These are phyloP conservation scores for Chlamydotis undulata DNA, from an alignment of 2,113 vertebrate genomes.

Conservation along the genomic window DNA sequence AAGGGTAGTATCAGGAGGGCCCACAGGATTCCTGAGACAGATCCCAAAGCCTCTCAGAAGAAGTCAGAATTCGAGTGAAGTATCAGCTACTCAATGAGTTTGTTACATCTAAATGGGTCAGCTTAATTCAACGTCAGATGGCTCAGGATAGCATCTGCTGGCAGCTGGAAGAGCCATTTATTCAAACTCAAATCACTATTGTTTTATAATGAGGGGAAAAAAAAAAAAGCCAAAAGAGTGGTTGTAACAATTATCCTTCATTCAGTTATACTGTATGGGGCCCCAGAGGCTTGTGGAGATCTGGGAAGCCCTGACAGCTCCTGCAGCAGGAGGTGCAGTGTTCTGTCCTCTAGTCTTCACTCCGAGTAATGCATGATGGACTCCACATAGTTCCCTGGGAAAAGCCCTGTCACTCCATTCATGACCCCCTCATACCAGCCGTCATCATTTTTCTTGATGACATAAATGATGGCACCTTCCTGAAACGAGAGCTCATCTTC, in stretches of 20 bases:
- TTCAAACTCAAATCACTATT: constrained; percentile 74
- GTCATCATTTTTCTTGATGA: constrained; percentile 99
- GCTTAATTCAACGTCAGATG: constrained; percentile 60
- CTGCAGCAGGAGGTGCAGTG: constrained; percentile 27
- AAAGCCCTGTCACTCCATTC: constrained; percentile 96
- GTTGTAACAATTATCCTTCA: constrained; percentile 76
- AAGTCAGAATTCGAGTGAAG: constrained; percentile 59
- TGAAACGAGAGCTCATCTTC: constrained; percentile 98
- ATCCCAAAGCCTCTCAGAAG: constrained; percentile 69
- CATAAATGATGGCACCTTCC: constrained; percentile 99
- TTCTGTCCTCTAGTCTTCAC: constrained; percentile 73
- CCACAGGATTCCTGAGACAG: constrained; percentile 71
- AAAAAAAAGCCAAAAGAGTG: constrained; percentile 27
- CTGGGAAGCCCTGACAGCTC: constrained; percentile 68
- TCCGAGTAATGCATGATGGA: constrained; percentile 99
- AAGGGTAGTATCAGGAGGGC: constrained; percentile 6
- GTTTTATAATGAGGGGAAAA: constrained; percentile 61
- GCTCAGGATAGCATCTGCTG: constrained; percentile 66
- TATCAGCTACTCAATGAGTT: constrained; percentile 39
- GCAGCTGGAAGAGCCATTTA: constrained; percentile 72
- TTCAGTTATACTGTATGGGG: constrained; percentile 62
- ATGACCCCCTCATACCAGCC: constrained; percentile 98
- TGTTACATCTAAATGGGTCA: constrained; percentile 49
- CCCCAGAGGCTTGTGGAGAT: constrained; percentile 59
- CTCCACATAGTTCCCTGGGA: constrained; percentile 97